Base-by-base conservation (phyloP, 2,888 invertebrate species). In the Cheilosia urbana region DNA sequence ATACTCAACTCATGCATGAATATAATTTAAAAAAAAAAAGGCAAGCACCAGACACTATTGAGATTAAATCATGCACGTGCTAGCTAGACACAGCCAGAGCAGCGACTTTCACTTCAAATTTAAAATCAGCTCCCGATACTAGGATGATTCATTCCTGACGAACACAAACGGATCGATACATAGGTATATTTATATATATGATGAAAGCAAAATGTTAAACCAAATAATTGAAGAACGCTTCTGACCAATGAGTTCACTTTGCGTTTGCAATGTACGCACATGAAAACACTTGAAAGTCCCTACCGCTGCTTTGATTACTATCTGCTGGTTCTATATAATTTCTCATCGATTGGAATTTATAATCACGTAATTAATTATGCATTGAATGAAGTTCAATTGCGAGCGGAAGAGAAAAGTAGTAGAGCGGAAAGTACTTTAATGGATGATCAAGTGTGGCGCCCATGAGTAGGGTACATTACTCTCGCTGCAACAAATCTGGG, bases 361-460 rank as follows among this genome's bases (percentile, higher is more conserved):
- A 69, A 75, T 80, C 60, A 60, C 5, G 58, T 73, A 57, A 81
- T 83, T 83, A 68, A 83, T 62, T 68, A 73, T 83, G 68, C 83
- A 79, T 58, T 40, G 17, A 63, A 49, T 79, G 51, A 55, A 65
- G 69, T 65, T 58, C 57, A 47, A 69, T 69, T 47, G 17, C 34
- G 24, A 58, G 17, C 30, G 51, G 51, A 15, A 60, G 79, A 51
- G 40, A 4, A 13, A 37, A 37, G 37, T 37, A 37, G 37, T 79
- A 17, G 58, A 72, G 34, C 51, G 49, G 53, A 72, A 66, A 72
- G 60, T 60, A 45, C 58, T 53, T 53, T 60, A 76, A 76, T 77
- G 68, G 68, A 77, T 60, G 37, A 77, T 82, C 58, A 53, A 77
- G 77, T 72, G 34, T 27, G 24, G 78, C 24, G 40, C 57, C 45